phyloP scores from a whole-genome alignment of 2,797 vertebrate species.

The Tenualosa ilisha region DNA sequence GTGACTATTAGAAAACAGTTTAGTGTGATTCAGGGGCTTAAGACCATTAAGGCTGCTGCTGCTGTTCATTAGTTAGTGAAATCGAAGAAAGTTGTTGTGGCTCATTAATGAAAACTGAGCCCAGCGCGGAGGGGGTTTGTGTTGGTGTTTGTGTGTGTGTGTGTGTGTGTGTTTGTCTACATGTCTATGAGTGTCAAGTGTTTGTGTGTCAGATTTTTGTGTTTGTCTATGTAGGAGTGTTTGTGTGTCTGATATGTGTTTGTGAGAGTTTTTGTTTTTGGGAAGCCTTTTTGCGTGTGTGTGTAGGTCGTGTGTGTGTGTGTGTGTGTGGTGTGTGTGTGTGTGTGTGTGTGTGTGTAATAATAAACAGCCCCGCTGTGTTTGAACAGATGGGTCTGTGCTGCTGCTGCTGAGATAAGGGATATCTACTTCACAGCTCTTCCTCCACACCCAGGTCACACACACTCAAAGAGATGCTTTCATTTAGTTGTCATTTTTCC shows the following conservation, averaged over 20 bases:
- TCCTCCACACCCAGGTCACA: slow-evolving; percentile 20
- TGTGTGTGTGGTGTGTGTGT: not conserved
- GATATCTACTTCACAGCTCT: not conserved
- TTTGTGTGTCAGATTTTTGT: not conserved
- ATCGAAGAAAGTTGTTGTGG: slow-evolving; percentile 7
- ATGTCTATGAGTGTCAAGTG: not conserved
- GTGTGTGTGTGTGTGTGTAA: slow-evolving; percentile 9
- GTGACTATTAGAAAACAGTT: slow-evolving; percentile 37
- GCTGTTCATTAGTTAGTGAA: slow-evolving; percentile 28
- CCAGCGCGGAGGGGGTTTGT: not conserved
- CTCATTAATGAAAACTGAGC: slow-evolving; percentile 22
- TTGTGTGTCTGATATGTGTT: not conserved
- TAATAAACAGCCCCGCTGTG: slow-evolving; percentile 1
- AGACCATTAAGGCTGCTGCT: slow-evolving; percentile 25
- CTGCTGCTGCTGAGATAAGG: slow-evolving; percentile 29
- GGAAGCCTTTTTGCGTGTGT: no score
- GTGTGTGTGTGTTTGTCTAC: not conserved
- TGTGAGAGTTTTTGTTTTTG: not conserved
- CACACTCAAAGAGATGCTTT: not conserved
- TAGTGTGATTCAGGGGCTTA: slow-evolving; percentile 35
- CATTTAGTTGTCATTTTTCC: not conserved
- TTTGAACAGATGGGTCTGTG: slow-evolving; percentile 42
- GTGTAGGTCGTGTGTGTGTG: not conserved
- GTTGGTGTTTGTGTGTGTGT: not conserved
- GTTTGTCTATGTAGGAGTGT: not conserved